These are phyloP conservation scores for Tromatobia lineatoria DNA, from an alignment of 2,888 invertebrate species.

Conservation along the genomic window DNA sequence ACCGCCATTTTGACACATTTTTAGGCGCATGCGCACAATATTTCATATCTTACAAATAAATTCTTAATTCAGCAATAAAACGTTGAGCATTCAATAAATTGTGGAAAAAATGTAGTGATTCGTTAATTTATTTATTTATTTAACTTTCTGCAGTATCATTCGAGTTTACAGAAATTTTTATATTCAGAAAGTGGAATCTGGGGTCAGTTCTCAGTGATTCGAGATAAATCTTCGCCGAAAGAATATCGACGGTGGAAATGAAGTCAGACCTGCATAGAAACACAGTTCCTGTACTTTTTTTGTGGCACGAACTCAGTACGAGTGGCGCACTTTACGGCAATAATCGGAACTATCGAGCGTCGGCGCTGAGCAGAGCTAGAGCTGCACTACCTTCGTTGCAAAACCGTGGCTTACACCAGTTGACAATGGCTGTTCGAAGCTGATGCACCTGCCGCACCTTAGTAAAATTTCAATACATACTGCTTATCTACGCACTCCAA, in stretches of 20 bases:
- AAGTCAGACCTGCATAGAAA: no score
- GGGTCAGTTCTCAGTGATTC: not conserved
- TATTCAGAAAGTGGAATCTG: not conserved
- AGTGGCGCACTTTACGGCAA: no score
- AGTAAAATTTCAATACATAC: not conserved
- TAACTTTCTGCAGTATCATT: not conserved
- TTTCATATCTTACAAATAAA: not conserved
- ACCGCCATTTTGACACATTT: conserved; percentile 58
- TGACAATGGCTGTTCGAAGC: conserved; percentile 24
- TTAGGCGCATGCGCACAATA: not conserved
- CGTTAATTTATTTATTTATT: not conserved
- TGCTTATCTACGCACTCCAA: not conserved
- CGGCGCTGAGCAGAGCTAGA: no score
- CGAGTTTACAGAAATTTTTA: not conserved
- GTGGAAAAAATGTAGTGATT: not conserved
- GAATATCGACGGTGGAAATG: not conserved
- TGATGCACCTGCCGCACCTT: not conserved
- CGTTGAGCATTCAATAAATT: no score
- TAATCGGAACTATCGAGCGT: no score
- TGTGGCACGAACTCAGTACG: no score
- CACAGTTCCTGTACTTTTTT: no score
- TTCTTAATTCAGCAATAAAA: no score
- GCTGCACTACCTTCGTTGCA: no score
- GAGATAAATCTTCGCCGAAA: not conserved
- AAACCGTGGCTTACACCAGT: not conserved